Evolutionary conservation across 2,113 vertebrate genomes (phyloP).

Genomic region (Leucopternis melanops): DNA sequence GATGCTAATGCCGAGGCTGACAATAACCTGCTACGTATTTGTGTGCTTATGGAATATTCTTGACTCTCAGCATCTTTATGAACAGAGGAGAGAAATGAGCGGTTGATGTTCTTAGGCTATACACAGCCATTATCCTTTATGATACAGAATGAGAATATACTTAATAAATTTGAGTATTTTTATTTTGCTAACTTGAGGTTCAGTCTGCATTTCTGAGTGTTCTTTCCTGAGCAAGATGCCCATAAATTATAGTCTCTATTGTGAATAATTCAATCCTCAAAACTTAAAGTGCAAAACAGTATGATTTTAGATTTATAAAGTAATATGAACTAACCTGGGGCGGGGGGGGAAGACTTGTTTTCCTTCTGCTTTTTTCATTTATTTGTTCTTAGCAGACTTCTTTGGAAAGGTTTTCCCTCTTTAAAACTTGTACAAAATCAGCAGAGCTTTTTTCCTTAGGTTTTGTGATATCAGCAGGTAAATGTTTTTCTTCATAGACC

Average conservation of each 20-base stretch:
- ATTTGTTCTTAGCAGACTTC: not conserved
- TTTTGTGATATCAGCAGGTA: not conserved
- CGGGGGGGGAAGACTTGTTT: not conserved
- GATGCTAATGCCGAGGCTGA: not conserved
- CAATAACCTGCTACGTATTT: not conserved
- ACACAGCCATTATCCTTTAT: not conserved
- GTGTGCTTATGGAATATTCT: not conserved
- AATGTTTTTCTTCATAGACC: not conserved
- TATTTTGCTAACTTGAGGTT: not conserved
- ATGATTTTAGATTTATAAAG: not conserved
- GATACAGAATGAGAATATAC: not conserved
- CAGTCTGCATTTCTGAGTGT: not conserved
- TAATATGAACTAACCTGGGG: not conserved
- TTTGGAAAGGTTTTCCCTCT: not conserved
- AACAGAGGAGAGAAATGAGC: not conserved
- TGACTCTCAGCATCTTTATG: not conserved
- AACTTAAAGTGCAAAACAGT: not conserved
- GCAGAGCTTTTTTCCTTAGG: not conserved
- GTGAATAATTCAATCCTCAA: not conserved
- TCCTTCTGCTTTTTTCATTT: not conserved
- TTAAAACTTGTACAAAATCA: not conserved
- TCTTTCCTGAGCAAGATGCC: not conserved
- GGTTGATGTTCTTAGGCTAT: not conserved
- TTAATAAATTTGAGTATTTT: not conserved
- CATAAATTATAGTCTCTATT: not conserved